These are phyloP conservation scores for Gambusia affinis DNA, from an alignment of 2,113 vertebrate genomes.

Conservation along the genomic window DNA sequence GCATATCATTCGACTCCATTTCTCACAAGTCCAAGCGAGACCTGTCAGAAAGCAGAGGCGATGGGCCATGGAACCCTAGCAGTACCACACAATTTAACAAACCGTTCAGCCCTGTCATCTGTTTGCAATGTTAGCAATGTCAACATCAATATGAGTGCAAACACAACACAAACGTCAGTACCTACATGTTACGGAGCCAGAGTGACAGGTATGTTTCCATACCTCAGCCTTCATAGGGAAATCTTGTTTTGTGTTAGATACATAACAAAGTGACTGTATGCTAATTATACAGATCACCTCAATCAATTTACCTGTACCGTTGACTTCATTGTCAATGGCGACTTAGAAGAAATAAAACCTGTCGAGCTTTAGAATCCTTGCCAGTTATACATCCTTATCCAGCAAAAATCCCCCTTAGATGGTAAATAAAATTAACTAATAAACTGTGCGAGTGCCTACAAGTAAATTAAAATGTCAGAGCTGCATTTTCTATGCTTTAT, in stretches of 20 bases:
- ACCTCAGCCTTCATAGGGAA: background rate
- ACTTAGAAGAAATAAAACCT: background rate
- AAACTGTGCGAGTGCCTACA: slow-evolving; percentile 11
- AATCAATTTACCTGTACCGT: background rate
- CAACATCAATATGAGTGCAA: slow-evolving; percentile 56
- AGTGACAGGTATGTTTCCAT: background rate
- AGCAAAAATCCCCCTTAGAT: slow-evolving; percentile 13
- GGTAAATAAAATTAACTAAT: slow-evolving; percentile 31
- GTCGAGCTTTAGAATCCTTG: slow-evolving; percentile 15
- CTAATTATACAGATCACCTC: slow-evolving; percentile 21
- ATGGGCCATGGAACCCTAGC: slow-evolving; percentile 39
- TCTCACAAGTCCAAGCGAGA: slow-evolving; percentile 45
- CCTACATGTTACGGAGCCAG: slow-evolving; percentile 13
- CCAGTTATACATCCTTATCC: slow-evolving; percentile 13
- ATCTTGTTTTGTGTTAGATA: background rate
- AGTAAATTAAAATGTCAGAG: slow-evolving; percentile 30
- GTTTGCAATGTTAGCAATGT: slow-evolving; percentile 47
- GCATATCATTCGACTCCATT: slow-evolving; percentile 14
- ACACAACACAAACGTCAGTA: slow-evolving; percentile 45
- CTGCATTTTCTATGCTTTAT: slow-evolving; percentile 39
- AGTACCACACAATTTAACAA: slow-evolving; percentile 18
- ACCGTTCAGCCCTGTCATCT: slow-evolving; percentile 36
- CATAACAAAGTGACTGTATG: background rate
- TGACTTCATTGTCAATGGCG: slow-evolving; percentile 34
- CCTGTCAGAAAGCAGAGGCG: slow-evolving; percentile 48